Evolutionary conservation across 2,113 vertebrate genomes (phyloP), one percentile per base, ranked within the genome.

Genomic region (Balaeniceps rex): DNA sequence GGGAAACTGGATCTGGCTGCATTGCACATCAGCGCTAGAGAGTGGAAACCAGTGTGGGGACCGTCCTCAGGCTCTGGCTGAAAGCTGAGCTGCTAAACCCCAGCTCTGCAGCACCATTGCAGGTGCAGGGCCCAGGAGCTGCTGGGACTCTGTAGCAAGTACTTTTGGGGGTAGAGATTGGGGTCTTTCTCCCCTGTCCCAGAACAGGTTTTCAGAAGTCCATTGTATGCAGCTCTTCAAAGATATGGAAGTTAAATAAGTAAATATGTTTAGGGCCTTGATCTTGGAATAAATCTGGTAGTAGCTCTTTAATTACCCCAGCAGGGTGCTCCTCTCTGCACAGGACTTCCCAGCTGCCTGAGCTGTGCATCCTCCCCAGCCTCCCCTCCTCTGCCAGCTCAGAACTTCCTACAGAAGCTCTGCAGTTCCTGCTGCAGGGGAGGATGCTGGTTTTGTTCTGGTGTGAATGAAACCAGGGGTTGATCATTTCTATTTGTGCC

Each of bases 11-110:
- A 57, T 49, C 46, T 25, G 29, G 28, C 76, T 76, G 34, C 19
- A 4, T 6, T n/a, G 42, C 40, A 33, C 16, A 6, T n/a, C 1
- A 0, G 22, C 0, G 3, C 19, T 44, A 18, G 40, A 29, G 61
- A n/a, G 38, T 44, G 29, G 71, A 69, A 70, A 40, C 10, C 8
- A 11, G 4, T 1, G 19, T 51, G 40, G 14, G 16, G 28, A 44
- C 46, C 40, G 6, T 70, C 22, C 46, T 49, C 22, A 4, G 71
- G 46, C 61, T 70, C 14, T 40, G 61, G 21, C 26, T 3, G 4
- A 70, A 80, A 65, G 40, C 57, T 65, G 61, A 79, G 81, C 44
- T 83, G 72, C 51, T 65, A 52, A 76, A 57, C 14, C 34, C 9
- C 13, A 25, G n/a, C 46, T 33, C 46, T 63, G 36, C 55, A 63